Percentiles rank a stretch among this genome's conserved stretches.
Evolutionary conservation across 2,888 invertebrate genomes (phyloP).

Genomic region (Synanthedon myopaeformis): DNA sequence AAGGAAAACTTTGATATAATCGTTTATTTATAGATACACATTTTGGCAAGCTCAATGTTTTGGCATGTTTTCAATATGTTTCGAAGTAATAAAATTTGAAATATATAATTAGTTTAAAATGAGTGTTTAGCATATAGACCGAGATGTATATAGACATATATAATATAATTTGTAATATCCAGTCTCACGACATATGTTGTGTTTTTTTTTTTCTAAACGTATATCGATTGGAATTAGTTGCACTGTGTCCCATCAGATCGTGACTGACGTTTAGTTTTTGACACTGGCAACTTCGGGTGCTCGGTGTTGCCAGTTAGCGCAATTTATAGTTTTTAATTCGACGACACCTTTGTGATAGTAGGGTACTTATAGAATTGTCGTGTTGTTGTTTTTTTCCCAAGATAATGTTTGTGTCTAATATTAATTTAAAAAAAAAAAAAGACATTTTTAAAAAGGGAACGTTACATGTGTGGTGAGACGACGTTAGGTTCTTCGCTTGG

Average conservation of each 20-base stretch:
- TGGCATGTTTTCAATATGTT: background rate
- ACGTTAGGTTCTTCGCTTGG: slow-evolving; percentile 50
- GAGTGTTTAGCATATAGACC: background rate
- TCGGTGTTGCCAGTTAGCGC: slow-evolving; percentile 43
- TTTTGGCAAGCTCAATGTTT: slow-evolving; percentile 15
- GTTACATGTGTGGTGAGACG: slow-evolving; percentile 72
- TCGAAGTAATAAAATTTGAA: background rate
- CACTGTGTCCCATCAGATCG: slow-evolving; percentile 65
- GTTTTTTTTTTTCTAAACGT: slow-evolving; percentile 34
- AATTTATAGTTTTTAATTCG: slow-evolving; percentile 49
- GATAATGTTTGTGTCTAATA: slow-evolving; percentile 28
- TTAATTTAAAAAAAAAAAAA: slow-evolving; percentile 38
- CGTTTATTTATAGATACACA: slow-evolving; percentile 26
- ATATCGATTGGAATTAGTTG: slow-evolving; percentile 34
- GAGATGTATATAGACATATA: background rate
- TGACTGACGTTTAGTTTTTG: slow-evolving; percentile 27
- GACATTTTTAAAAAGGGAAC: slow-evolving; percentile 38
- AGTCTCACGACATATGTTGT: slow-evolving; percentile 70
- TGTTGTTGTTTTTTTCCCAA: slow-evolving; percentile 7
- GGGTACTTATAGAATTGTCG: slow-evolving; percentile 42
- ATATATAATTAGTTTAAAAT: background rate
- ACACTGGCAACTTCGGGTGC: slow-evolving; percentile 27
- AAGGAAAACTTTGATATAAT: slow-evolving; percentile 4
- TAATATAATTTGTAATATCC: slow-evolving; percentile 23
- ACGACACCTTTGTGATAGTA: slow-evolving; percentile 63